These are phyloP conservation scores for Patella depressa DNA, from an alignment of 2,888 invertebrate species.

Conservation along the genomic window DNA sequence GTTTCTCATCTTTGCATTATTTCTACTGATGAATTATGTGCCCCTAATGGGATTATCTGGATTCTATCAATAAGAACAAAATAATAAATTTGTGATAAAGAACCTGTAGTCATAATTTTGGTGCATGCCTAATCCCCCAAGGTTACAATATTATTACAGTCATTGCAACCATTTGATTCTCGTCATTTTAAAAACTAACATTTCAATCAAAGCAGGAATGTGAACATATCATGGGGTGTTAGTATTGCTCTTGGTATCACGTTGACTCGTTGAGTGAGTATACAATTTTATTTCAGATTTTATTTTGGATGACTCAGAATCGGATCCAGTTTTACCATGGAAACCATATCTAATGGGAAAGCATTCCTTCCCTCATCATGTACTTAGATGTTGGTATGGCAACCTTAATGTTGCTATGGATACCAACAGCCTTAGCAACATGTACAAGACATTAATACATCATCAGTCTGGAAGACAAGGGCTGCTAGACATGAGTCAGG, in stretches of 20 bases:
- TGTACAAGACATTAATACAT: conserved; percentile 56
- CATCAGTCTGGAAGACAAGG: conserved; percentile 55
- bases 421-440: conserved; percentile 52
- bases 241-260: conserved; percentile 8
- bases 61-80: no score
- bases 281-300: conserved; percentile 47
- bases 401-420: conserved; percentile 56
- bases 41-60: no score
- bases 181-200: not conserved
- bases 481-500: conserved; percentile 56
- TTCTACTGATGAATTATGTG: no score
- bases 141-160: no score
- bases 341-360: conserved; percentile 54
- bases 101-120: no score
- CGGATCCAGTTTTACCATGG: conserved; percentile 63
- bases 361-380: conserved; percentile 61
- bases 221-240: not conserved
- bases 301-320: conserved; percentile 56
- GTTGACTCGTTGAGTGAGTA: no score
- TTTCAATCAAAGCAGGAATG: no score
- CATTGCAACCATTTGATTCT: no score
- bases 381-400: conserved; percentile 57
- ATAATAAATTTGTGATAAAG: no score
- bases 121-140: not conserved
- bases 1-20: no score